Conservation (phyloP, 2,113 vertebrate species). For the Strix uralensis region DNA sequence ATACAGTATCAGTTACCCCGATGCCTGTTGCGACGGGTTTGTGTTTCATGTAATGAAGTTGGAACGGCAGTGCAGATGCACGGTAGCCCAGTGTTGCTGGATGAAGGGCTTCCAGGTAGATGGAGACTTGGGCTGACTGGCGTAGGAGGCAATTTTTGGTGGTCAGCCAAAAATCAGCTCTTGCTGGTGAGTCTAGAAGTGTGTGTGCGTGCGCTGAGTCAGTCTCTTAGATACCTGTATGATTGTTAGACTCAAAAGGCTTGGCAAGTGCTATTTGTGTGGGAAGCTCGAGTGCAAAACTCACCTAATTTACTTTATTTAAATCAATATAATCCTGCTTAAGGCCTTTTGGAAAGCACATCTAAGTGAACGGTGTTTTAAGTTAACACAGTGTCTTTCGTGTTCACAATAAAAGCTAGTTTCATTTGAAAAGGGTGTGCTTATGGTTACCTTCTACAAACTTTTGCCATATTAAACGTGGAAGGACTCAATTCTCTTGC, state of each 20-base stretch:
- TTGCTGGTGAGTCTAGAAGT: conserved; percentile 19
- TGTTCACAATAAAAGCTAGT: not conserved
- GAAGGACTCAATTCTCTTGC: not conserved
- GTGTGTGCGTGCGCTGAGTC: not conserved
- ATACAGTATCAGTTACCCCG: not conserved
- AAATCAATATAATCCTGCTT: not conserved
- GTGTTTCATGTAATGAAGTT: not conserved
- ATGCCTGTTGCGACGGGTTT: not conserved
- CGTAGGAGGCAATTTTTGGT: not conserved
- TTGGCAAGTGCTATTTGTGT: not conserved
- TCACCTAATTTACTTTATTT: conserved; percentile 43
- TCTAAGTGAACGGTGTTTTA: not conserved
- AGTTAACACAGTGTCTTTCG: not conserved
- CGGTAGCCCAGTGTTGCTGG: not conserved
- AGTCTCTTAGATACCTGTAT: not conserved
- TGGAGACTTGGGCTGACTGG: not conserved
- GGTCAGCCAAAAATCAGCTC: not conserved
- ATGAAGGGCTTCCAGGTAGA: conserved; percentile 26
- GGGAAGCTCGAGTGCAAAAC: not conserved
- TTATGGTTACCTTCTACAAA: not conserved
- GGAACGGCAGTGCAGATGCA: not conserved
- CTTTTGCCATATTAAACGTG: not conserved
- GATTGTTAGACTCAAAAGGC: not conserved
- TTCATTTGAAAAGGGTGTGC: not conserved
- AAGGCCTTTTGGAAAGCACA: conserved; percentile 36